Conservation (phyloP, 2,113 vertebrate genomes). For the Ceratotherium simum region DNA sequence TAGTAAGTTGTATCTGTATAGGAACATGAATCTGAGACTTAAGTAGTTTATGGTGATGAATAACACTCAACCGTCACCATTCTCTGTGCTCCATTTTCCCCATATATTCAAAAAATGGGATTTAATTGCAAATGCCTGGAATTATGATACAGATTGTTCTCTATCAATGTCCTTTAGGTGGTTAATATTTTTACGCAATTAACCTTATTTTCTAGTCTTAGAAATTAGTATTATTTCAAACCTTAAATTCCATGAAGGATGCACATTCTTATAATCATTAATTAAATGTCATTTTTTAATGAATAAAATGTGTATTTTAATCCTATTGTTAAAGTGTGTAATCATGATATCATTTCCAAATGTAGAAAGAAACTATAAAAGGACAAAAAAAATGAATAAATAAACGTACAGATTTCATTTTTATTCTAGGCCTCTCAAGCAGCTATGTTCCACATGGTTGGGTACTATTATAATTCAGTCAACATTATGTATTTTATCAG, state of each 20-base stretch:
- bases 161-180: neutral
- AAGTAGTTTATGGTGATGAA: neutral
- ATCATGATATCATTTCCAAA: neutral
- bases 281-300: neutral
- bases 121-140: neutral
- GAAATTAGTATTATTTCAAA: neutral
- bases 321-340: neutral
- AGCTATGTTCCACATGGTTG: neutral
- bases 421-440: neutral
- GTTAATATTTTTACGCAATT: constrained; percentile 57
- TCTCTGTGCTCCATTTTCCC: neutral
- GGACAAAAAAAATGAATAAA: neutral
- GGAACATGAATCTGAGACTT: neutral
- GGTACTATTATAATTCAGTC: neutral
- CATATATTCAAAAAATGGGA: neutral
- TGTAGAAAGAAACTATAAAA: neutral
- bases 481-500: neutral
- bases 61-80: neutral
- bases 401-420: neutral
- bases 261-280: neutral
- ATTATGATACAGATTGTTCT: neutral
- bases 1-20: neutral
- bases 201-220: neutral
- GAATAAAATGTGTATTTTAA: neutral
- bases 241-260: neutral